A percentile compares a stretch with the other conserved stretches of the same genome.
Conservation (phyloP, 2,113 vertebrate genomes). For the Calyptommatus sinebrachiatus region DNA sequence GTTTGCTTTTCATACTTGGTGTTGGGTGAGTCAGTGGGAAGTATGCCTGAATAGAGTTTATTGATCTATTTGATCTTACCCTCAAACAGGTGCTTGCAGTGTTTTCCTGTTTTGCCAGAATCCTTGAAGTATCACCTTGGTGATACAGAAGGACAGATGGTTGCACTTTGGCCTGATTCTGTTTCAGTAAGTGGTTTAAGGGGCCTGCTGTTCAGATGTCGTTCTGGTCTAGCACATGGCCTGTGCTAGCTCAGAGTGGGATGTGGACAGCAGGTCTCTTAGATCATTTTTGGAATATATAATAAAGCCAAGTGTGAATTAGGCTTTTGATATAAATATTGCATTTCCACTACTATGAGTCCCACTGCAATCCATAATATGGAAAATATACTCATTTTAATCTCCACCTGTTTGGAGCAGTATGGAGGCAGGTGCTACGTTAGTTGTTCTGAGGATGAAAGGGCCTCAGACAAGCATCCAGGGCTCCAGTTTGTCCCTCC, state of each 20-base stretch:
- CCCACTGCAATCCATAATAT: background rate
- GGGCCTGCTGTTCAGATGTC: too few species aligned
- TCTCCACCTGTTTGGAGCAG: background rate
- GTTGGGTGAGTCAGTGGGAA: background rate
- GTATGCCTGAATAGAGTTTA: background rate
- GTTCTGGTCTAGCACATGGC: too few species aligned
- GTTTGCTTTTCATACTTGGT: background rate
- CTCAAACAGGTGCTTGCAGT: background rate
- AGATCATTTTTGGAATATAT: too few species aligned
- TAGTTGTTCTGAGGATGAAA: too few species aligned
- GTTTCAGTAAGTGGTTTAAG: too few species aligned
- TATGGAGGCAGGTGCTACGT: too few species aligned
- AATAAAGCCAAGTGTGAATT: too few species aligned
- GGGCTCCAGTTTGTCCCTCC: too few species aligned
- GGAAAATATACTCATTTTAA: background rate
- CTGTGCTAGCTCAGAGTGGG: too few species aligned
- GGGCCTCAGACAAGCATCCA: too few species aligned
- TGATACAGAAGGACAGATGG: conserved; percentile 1
- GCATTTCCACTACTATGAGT: background rate
- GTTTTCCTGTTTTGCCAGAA: background rate
- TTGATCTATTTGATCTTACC: background rate
- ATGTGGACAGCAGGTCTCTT: too few species aligned
- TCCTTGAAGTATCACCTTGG: background rate
- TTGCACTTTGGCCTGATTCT: background rate
- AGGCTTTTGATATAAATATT: background rate